Conservation (phyloP, 2,113 vertebrate genomes). For the human (Homo sapiens) region GRCh38 chr5:128877001-128877500, state of each 20-base stretch:
- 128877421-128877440: background rate
- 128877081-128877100: background rate
- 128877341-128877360: background rate
- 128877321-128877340: background rate
- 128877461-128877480: background rate
- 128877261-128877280: background rate
- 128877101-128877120: background rate
- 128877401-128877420: background rate
- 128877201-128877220: background rate
- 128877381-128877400: background rate
- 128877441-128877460: background rate
- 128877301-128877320: background rate
- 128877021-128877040: background rate
- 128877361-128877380: background rate
- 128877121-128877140: background rate
- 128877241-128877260: background rate
- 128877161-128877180: background rate
- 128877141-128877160: background rate
- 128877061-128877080: background rate
- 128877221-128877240: background rate
- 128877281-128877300: background rate
- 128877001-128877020: background rate
- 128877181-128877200: background rate
- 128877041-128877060: background rate
- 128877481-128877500: background rate